Conservation (phyloP, 2,113 vertebrate species). For the Thomomys bottae region DNA sequence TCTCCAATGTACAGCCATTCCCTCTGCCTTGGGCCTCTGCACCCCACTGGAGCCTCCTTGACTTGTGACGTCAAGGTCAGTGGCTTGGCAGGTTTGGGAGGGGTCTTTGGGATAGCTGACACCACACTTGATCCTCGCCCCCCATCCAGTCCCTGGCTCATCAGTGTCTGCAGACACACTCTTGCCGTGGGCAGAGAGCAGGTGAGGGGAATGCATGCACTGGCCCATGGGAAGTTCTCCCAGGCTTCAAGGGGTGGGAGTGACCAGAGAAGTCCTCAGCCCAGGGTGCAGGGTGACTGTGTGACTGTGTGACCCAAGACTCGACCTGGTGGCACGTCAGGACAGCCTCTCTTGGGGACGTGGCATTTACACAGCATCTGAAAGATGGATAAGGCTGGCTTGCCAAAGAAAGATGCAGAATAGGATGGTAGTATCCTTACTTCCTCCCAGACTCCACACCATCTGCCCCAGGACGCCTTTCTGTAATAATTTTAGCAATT, state of each 20-base stretch:
- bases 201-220: not conserved
- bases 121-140: not conserved
- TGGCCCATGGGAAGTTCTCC: not conserved
- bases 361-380: not conserved
- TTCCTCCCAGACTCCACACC: slow-evolving; percentile 2
- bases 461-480: slow-evolving; percentile 24
- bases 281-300: not conserved
- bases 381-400: not conserved
- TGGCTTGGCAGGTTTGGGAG: not conserved
- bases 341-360: not conserved
- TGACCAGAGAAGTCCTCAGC: not conserved
- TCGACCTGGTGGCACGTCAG: not conserved
- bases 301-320: not conserved
- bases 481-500: slow-evolving; percentile 73
- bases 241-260: not conserved
- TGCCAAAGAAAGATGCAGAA: not conserved
- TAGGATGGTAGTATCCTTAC: not conserved
- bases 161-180: not conserved
- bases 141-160: not conserved
- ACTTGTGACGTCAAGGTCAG: not conserved
- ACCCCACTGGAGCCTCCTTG: slow-evolving; percentile 44
- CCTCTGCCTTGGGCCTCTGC: slow-evolving; percentile 43
- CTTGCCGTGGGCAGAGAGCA: not conserved
- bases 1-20: not conserved
- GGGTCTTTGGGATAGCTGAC: slow-evolving; percentile 42